Percentiles rank a stretch among this genome's conserved stretches.
Conservation (phyloP, 2,888 invertebrate genomes). For the Selenia dentaria region DNA sequence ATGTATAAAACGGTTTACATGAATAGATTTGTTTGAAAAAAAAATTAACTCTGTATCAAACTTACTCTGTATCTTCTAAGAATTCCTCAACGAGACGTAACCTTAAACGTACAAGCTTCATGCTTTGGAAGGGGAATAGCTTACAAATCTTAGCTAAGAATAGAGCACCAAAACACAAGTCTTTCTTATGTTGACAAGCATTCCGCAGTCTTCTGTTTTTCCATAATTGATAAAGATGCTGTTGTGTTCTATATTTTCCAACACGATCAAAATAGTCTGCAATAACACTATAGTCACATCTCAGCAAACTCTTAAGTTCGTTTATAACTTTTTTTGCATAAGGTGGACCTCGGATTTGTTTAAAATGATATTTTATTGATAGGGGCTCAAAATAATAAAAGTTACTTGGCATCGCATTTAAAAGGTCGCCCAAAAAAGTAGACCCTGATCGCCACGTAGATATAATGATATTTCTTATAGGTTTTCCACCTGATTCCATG, state of each 20-base stretch:
- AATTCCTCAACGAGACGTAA: conserved; percentile 89
- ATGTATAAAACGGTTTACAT: no score
- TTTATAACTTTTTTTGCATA: conserved; percentile 87
- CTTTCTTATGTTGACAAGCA: conserved; percentile 87
- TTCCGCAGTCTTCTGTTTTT: conserved; percentile 94
- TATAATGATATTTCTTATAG: conserved; percentile 90
- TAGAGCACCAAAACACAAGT: conserved; percentile 76
- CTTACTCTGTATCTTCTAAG: conserved; percentile 89
- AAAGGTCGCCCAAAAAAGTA: conserved; percentile 93
- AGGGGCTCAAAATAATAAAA: conserved; percentile 96
- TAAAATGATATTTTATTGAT: conserved; percentile 91
- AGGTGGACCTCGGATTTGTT: conserved; percentile 90
- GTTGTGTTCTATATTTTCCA: conserved; percentile 87
- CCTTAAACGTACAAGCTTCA: conserved; percentile 93
- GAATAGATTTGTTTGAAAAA: no score
- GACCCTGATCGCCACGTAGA: conserved; percentile 96
- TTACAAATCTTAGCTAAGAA: conserved; percentile 92
- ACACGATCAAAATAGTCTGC: conserved; percentile 87
- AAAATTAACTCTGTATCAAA: no score
- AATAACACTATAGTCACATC: conserved; percentile 90
- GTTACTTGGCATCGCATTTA: conserved; percentile 94
- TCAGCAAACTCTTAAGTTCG: conserved; percentile 88
- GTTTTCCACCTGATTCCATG: conserved; percentile 88
- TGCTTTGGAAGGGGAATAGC: conserved; percentile 94
- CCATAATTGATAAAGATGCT: conserved; percentile 86